Evolutionary conservation across 2,888 invertebrate species (phyloP), one percentile per base, ranked within the genome.

Genomic region (Hemaris fuciformis): DNA sequence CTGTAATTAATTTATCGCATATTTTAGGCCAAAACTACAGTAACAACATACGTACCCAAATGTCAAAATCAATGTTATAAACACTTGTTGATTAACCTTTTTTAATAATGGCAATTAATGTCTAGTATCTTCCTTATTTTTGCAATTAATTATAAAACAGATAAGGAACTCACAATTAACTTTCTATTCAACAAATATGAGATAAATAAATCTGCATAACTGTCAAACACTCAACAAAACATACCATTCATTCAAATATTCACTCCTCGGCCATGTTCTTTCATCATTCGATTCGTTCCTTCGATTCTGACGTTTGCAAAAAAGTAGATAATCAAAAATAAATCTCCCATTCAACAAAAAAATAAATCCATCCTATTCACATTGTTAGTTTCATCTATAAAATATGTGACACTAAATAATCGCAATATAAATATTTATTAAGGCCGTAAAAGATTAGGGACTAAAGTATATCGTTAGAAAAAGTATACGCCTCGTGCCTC

Each of bases 21-120:
- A 73, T 73, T 72, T 72, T 71, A 75, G 71, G 72, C 72, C 76
- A 76, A 87, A 85, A 85, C 83, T 85, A 76, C 77, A 75, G 78
- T 75, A 75, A 76, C 79, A 76, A 74, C 72, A 79, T 78, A 83
- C 81, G 77, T 82, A 85, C 84, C 76, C 76, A 78, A 75, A 76
- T 70, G 80, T 83, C 83, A 80, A 74, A 77, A 74, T 72, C 68
- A 62, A 68, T 61, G 66, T 67, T 67, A 8, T 4, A 66, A 66
- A 71, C 70, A 73, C 64, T 62, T 64, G 67, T 69, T 68, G 65
- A 70, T 61, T 64, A 61, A 41, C 15, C 20, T 60, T 42, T 20
- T 2, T 25, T n/a, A 25, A 38, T 2, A 18, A 18, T 42, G 23
- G 2, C 5, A n/a, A 7, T 25, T 7, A 60, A 27, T 3, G 34